Evolutionary conservation across 2,888 invertebrate species (phyloP).

Genomic region (Conomelus anceps): DNA sequence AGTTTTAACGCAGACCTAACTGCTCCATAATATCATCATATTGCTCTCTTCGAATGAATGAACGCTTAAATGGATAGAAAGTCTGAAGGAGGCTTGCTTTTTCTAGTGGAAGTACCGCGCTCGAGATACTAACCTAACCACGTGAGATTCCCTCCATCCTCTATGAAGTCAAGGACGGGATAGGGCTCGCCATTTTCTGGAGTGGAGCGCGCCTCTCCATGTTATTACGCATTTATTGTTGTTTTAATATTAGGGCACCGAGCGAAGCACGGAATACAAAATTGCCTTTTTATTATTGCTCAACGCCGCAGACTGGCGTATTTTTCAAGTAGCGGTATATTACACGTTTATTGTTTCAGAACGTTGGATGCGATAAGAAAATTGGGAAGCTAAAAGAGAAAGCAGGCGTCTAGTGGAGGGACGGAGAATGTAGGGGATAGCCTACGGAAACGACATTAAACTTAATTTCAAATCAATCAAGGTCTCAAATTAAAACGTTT

Average conservation of each 20-base stretch:
- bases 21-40: neutral
- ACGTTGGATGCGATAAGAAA: neutral
- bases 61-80: neutral
- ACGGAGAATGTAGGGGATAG: neutral
- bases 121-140: neutral
- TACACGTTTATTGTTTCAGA: slow-evolving; percentile 3
- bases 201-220: neutral
- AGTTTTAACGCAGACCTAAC: neutral
- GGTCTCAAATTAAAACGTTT: no score
- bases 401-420: neutral
- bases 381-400: no score
- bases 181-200: neutral
- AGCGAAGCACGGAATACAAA: neutral
- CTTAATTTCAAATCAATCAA: no score
- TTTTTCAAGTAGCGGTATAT: slow-evolving; percentile 9
- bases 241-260: neutral
- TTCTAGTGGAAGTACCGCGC: no score
- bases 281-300: slow-evolving; percentile 1
- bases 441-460: no score
- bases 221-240: neutral
- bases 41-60: neutral
- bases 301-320: neutral
- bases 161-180: neutral
- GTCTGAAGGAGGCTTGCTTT: neutral
- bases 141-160: neutral